Evolutionary conservation across 64 coral and sea anemone genomes (phyloP).

Genomic region (Catalaphyllia jardinei): DNA sequence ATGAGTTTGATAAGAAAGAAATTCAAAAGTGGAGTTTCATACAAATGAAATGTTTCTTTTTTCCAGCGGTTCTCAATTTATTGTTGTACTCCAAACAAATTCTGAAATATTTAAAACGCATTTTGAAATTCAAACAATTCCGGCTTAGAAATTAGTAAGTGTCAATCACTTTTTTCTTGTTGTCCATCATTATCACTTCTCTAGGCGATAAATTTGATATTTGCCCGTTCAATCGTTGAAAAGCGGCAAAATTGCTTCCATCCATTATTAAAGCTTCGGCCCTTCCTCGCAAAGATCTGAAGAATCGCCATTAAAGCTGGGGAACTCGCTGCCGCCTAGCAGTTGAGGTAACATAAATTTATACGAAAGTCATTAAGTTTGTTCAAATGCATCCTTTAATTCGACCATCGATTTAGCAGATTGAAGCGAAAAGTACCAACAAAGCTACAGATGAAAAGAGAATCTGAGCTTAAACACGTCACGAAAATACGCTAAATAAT

Average conservation of each 20-base stretch:
- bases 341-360: not conserved
- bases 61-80: not conserved
- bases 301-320: too few species aligned
- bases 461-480: too few species aligned
- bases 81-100: constrained; percentile 2
- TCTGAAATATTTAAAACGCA: not conserved
- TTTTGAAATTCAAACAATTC: constrained; percentile 25
- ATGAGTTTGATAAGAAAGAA: not conserved
- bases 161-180: constrained; percentile 3
- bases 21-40: not conserved
- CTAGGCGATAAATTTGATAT: not conserved
- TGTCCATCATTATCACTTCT: not conserved
- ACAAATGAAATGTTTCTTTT: not conserved
- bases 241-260: not conserved
- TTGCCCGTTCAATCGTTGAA: not conserved
- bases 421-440: not conserved
- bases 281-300: too few species aligned
- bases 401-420: not conserved
- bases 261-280: not conserved
- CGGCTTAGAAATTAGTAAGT: not conserved
- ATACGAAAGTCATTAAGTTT: not conserved
- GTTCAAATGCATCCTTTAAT: not conserved
- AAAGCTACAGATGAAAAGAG: too few species aligned
- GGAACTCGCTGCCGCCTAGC: too few species aligned
- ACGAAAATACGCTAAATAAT: not conserved